Base-by-base conservation (phyloP, 2,888 invertebrate genomes). In the Cephonodes hylas region DNA sequence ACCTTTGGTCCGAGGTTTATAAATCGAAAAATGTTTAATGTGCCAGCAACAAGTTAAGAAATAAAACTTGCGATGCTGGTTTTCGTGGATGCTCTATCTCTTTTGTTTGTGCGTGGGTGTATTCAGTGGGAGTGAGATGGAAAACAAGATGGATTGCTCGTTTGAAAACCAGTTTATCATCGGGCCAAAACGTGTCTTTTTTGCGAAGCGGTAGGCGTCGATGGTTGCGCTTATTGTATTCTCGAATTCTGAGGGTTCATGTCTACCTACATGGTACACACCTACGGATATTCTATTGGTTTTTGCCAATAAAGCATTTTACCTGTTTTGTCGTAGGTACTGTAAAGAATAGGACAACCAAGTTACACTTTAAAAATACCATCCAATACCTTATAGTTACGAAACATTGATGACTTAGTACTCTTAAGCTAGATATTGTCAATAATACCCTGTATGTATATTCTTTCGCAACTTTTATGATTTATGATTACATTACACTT, bases 121-220 rank as follows among this genome's bases (percentile, higher is more conserved):
- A 42, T 18, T 10, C 15, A 1, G 78, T 65, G 68, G 1, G 76
- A 81, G 63, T 59, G 81, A 66, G 82, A 84, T 42, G 65, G 71
- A 63, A 63, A 70, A 78, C 71, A 77, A 82, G 84, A 90, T 68
- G 80, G 79, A 89, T 89, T 83, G 77, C 72, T 74, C 76, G 79
- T 80, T 77, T 75, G 80, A 71, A 86, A 90, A 92, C 90, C 90
- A 86, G 91, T 92, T 91, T 89, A 86, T 91, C 90, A 90, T 89
- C 83, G 72, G 75, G 73, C 75, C 74, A 75, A 79, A 75, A 76
- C 68, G 80, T 70, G 71, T 79, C 75, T 83, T 87, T 88, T 88
- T 86, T 83, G 82, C 80, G 71, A 70, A 68, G 70, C 72, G 80
- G 83, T 82, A 88, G 89, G 89, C 88, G 89, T 89, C 85, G 85